Evolutionary conservation across 2,797 vertebrate genomes (phyloP), one percentile per base, ranked within the genome.

Genomic region (Avahi laniger): DNA sequence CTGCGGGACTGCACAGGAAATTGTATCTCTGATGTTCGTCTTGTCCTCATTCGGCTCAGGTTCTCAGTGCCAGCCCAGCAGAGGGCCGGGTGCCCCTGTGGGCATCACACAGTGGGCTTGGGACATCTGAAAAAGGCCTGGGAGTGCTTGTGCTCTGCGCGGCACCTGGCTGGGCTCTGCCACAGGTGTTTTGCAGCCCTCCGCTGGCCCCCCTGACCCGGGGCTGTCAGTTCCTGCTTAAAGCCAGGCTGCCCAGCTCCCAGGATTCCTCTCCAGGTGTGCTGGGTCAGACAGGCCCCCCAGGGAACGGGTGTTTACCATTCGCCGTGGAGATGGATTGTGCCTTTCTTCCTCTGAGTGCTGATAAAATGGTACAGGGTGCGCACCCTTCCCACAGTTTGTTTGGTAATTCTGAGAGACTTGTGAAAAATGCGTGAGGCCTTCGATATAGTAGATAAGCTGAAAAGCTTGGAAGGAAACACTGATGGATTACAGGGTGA

Each of bases 381-480:
- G 0, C 84, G 15, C 69, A 17, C 43, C 72, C 57, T 28, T 73
- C 54, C 35, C 83, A 59, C 70, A 87, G 46, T 93, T 91, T 5
- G 41, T 89, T 95, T 30, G 96, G 79, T 69, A 41, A 59, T 97
- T 97, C 89, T 95, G 26, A 80, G 67, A 96, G 72, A 86, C 43
- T 96, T 96, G 90, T 95, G 91, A 81, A 97, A 87, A 97, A 93
- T 28, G 2, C 97, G 93, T 92, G 95, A 80, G 35, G 30, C 7
- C 30, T 1, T 0, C 48, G 22, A 20, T 87, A n/a, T 59, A 76
- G 89, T 33, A 50, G 20, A 86, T 75, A 63, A 96, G 57, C 93
- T 38, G 89, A 61, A 87, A 22, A 65, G 46, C 91, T 90, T 41
- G 46, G 92, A 95, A 96, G 88, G 73, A 96, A 97, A 35, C 50